Base-by-base conservation (phyloP, 2,113 vertebrate species). In the Plecturocebus donacophilus region DNA sequence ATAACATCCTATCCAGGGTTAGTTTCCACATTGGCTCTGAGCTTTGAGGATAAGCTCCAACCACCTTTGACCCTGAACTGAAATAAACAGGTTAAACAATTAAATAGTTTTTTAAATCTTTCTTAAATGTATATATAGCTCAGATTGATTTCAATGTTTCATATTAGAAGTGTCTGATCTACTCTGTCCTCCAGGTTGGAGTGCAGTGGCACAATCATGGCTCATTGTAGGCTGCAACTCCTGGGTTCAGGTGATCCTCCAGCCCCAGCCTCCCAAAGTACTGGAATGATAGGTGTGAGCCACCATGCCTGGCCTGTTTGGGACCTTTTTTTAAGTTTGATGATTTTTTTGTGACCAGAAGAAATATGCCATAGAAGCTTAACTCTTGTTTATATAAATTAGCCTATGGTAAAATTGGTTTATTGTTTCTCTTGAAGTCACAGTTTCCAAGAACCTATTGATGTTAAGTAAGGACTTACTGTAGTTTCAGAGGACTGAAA, bases 401-500 rank as follows among this genome's bases (percentile, higher is more conserved):
- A 77, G 75, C 42, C 42, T 77, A 10, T 32, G 42, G 27, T 77
- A 47, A 47, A 77, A 47, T 47, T 16, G 45, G 75, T 77, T 77
- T 77, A 27, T 47, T 30, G 27, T 47, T 47, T 77, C 75, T 47
- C 75, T 77, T 77, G 45, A 76, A 76, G 73, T 47, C 27, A 19
- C 32, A 47, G 75, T 77, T 77, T 47, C 75, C 75, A 32, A 77
- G 75, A 77, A 47, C 42, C 42, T 77, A 32, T 14, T 30, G 75
- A 47, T 30, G 16, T 77, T 47, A 77, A 77, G 27, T 77, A 45
- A 77, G 75, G 42, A 77, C 42, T 47, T 47, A 47, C 16, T n/a
- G 11, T 45, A 20, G 81, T 89, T 94, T 92, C 76, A 92, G 68
- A 95, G 58, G 32, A 64, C 79, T 96, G 54, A 95, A 89, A n/a